These are phyloP conservation scores for Folsomia manolachei DNA, from an alignment of 2,888 invertebrate species.

Conservation along the genomic window DNA sequence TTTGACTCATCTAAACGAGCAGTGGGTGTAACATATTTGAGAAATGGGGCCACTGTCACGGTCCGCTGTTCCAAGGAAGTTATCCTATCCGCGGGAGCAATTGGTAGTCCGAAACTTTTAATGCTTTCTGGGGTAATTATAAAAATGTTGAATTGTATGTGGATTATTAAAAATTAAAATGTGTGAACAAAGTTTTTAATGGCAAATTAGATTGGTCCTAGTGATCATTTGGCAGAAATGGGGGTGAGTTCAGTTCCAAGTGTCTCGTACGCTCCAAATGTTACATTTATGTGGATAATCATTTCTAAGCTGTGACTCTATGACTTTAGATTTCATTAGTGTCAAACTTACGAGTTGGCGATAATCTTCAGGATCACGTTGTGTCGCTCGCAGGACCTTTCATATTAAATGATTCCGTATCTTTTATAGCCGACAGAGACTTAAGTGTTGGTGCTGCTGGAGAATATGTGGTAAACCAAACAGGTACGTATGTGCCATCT, in stretches of 20 bases:
- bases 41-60: constrained; percentile 38
- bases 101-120: constrained; percentile 41
- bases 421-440: constrained; percentile 41
- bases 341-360: constrained; percentile 35
- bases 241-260: constrained; percentile 22
- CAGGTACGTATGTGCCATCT: constrained; percentile 24
- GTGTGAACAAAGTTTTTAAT: too few species aligned
- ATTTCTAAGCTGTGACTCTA: too few species aligned
- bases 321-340: constrained; percentile 22
- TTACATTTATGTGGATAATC: neutral
- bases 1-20: constrained; percentile 39
- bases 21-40: constrained; percentile 42
- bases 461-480: constrained; percentile 35
- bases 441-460: constrained; percentile 25
- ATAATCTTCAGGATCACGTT: constrained; percentile 42
- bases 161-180: too few species aligned
- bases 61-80: constrained; percentile 40
- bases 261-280: neutral
- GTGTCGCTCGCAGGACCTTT: constrained; percentile 37
- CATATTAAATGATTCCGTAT: constrained; percentile 34
- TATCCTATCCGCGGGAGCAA: constrained; percentile 39
- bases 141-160: too few species aligned
- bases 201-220: constrained; percentile 2
- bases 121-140: constrained; percentile 45
- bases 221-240: constrained; percentile 29